phyloP scores from a whole-genome alignment of 2,797 vertebrate species.

The Delichon dasypus region DNA sequence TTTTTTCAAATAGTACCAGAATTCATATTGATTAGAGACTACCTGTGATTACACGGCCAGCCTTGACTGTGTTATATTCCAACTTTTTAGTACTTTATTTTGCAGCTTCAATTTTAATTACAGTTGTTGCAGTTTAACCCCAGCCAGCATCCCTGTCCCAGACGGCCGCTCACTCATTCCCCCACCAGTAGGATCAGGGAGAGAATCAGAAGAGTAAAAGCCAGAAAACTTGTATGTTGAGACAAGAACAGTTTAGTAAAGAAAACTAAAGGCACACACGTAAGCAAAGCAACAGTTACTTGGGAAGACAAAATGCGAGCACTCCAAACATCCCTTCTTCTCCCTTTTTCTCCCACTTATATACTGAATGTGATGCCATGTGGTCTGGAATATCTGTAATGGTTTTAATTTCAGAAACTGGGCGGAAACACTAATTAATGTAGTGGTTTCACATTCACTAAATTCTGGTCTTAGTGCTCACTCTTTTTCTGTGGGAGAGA shows the following conservation, averaged over 20 bases:
- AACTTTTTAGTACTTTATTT: neutral
- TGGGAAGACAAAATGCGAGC: rapidly evolving
- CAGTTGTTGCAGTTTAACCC: neutral
- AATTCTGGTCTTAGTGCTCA: too few species aligned
- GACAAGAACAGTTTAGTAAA: neutral
- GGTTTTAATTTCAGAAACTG: too few species aligned
- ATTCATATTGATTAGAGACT: neutral
- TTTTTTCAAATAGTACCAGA: neutral
- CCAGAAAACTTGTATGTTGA: neutral
- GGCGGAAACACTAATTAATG: too few species aligned
- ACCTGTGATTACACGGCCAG: neutral
- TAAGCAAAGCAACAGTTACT: neutral
- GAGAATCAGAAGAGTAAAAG: neutral
- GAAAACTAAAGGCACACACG: neutral
- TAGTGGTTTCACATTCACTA: too few species aligned
- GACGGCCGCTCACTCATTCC: rapidly evolving
- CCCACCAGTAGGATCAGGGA: neutral
- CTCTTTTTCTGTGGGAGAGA: too few species aligned
- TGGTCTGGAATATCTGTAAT: neutral
- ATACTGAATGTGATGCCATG: neutral
- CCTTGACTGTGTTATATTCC: neutral
- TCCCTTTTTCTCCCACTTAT: neutral
- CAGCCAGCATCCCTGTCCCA: neutral
- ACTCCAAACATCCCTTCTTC: neutral
- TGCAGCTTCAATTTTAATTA: constrained; percentile 10